Percentiles rank a stretch among this genome's conserved stretches.
Evolutionary conservation across 2,888 invertebrate species (phyloP).

Genomic region (Thumatha senex): DNA sequence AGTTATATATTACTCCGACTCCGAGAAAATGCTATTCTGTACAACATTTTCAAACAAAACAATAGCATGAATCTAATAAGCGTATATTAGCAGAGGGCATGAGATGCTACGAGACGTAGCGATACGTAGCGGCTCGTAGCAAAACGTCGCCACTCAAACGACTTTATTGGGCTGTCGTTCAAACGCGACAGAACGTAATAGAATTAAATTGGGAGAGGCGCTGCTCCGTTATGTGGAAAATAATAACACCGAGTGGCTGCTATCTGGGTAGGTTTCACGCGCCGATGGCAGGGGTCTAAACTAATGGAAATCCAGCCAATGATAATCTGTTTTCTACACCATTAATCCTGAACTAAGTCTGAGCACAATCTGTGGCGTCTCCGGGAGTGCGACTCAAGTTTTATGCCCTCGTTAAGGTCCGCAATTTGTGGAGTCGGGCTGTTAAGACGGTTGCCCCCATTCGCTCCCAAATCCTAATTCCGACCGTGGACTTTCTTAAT

Average conservation of each 20-base stretch:
- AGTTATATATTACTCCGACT: constrained; percentile 13
- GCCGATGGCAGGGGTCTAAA: constrained; percentile 79
- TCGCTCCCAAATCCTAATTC: constrained; percentile 77
- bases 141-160: constrained; percentile 60
- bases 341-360: constrained; percentile 84
- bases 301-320: constrained; percentile 83
- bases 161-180: constrained; percentile 80
- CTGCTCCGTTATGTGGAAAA: constrained; percentile 81
- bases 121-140: constrained; percentile 28
- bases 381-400: constrained; percentile 76
- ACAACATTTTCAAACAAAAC: constrained; percentile 45
- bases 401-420: constrained; percentile 83
- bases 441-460: constrained; percentile 76
- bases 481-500: constrained; percentile 82
- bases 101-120: constrained; percentile 31
- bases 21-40: constrained; percentile 24
- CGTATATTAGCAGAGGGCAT: constrained; percentile 51
- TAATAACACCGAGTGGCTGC: constrained; percentile 77
- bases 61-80: constrained; percentile 53
- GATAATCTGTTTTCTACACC: constrained; percentile 85
- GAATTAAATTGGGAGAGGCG: constrained; percentile 81
- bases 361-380: constrained; percentile 81
- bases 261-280: constrained; percentile 79
- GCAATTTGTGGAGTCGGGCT: constrained; percentile 82
- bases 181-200: constrained; percentile 81